Conservation (phyloP, 2,113 vertebrate genomes). For the Pelobates fuscus region DNA sequence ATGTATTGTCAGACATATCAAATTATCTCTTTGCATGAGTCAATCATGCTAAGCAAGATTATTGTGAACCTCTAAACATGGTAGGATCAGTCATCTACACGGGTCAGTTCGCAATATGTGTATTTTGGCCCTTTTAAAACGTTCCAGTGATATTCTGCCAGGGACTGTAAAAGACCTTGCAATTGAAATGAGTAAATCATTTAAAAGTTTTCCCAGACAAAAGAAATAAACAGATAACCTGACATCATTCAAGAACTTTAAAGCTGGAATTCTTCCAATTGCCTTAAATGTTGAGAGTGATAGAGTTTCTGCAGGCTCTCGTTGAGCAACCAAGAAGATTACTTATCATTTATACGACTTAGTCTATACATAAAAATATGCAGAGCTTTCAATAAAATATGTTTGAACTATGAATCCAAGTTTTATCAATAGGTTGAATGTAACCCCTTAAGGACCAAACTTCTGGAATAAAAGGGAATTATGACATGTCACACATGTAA, state of each 20-base stretch:
- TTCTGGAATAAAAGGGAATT: too few species aligned
- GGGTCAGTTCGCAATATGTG: not conserved
- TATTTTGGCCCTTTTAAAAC: constrained; percentile 5
- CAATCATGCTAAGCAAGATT: too few species aligned
- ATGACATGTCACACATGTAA: too few species aligned
- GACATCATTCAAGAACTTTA: constrained; percentile 51
- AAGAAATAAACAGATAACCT: constrained; percentile 65
- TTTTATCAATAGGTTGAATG: constrained; percentile 23
- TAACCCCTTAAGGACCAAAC: too few species aligned
- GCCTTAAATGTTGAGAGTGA: constrained; percentile 36
- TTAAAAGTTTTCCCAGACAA: constrained; percentile 44
- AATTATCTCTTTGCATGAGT: too few species aligned
- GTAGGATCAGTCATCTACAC: too few species aligned
- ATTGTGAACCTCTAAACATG: too few species aligned
- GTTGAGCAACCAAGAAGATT: constrained; percentile 55
- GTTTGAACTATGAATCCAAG: constrained; percentile 36
- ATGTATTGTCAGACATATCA: too few species aligned
- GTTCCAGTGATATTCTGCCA: not conserved
- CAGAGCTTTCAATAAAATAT: constrained; percentile 54
- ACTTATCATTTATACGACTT: constrained; percentile 57
- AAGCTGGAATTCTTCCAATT: constrained; percentile 54
- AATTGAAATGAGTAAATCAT: constrained; percentile 58
- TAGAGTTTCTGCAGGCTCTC: constrained; percentile 56
- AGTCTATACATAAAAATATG: constrained; percentile 54
- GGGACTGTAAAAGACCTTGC: constrained; percentile 51